Evolutionary conservation across 1,140 invertebrate species (phyloP).

Genomic region (Potamilus streckersoni): DNA sequence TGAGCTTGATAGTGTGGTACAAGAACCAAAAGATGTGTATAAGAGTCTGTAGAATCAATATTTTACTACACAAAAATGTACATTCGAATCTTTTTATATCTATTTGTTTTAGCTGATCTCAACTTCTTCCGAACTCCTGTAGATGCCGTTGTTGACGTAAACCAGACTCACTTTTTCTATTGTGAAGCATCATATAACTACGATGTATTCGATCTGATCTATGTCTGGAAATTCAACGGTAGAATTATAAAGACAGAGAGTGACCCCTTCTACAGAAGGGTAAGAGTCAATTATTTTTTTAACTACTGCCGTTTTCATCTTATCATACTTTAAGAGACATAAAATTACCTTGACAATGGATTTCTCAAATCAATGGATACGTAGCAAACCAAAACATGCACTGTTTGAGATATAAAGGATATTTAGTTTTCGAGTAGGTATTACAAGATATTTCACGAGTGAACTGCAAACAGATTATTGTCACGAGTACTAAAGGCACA

Average conservation of each 20-base stretch:
- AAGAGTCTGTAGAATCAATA: not conserved
- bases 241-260: conserved; percentile 8
- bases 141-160: conserved; percentile 4
- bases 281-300: not conserved
- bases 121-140: not conserved
- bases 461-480: no score
- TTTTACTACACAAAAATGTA: not conserved
- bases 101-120: conserved; percentile 10
- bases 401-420: no score
- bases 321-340: no score
- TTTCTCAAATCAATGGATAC: no score
- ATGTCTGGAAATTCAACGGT: conserved; percentile 34
- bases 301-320: no score
- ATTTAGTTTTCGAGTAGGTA: no score
- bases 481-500: no score
- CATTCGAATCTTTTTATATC: conserved; percentile 1
- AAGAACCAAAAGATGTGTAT: no score
- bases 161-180: conserved; percentile 19
- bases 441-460: no score
- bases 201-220: conserved; percentile 15
- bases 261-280: conserved; percentile 12
- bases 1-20: no score
- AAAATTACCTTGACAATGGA: no score
- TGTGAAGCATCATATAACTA: conserved; percentile 18
- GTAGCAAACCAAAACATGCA: no score